Base-by-base conservation (phyloP, 2,888 invertebrate genomes). In the Euzophera pinguis region DNA sequence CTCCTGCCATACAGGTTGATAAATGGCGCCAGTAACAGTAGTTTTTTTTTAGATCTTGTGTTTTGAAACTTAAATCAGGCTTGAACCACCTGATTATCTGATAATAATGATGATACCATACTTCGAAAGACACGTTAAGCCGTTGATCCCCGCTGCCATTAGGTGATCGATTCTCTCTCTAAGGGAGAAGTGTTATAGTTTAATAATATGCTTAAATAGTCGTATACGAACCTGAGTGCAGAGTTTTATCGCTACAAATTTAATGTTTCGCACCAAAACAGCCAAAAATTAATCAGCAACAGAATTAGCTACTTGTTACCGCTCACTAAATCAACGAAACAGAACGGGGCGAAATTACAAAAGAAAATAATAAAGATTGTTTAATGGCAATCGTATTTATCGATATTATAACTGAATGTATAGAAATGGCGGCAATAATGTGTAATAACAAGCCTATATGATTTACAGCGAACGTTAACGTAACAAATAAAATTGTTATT, bases 361-460 rank as follows among this genome's bases (percentile, higher is more conserved):
- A 71, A 70, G 75, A 75, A 73, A 74, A 73, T 75, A 76, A 78
- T 74, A 73, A 72, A 67, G 66, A 52, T 37, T 63, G 64, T 67
- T 69, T 71, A 70, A 71, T 69, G 67, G 66, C 72, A 65, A 71
- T 72, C 70, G 72, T 77, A 80, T 81, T 82, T 81, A 80, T 83
- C 73, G 67, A 69, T 61, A 73, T 78, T 73, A 78, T 71, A 70
- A 76, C 79, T 80, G 77, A 78, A 51, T 45, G 37, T 43, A 37
- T 78, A 77, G 78, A 76, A 80, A 75, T 71, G 72, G 71, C 62
- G 60, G 82, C 81, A 80, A 82, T 84, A 84, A 84, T 79, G 81
- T 80, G 82, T 80, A 84, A 85, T 87, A 85, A 84, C 75, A 73
- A 62, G 65, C 71, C 64, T 73, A 67, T 73, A 75, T 85, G 84